These are phyloP conservation scores for Monopis laevigella DNA, from an alignment of 2,888 invertebrate genomes.

Conservation along the genomic window DNA sequence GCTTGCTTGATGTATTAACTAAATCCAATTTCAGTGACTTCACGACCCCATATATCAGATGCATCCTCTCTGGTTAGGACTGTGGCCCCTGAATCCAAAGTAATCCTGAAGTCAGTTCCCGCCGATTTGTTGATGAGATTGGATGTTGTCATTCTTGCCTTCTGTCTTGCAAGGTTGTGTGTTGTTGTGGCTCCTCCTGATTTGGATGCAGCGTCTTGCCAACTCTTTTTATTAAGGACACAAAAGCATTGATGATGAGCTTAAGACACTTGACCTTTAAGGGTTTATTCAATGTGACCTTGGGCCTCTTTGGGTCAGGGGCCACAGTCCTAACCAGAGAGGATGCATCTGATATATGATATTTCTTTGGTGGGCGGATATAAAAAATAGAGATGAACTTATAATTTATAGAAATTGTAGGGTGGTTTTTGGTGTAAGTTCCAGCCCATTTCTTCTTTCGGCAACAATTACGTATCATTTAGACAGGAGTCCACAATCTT, in stretches of 20 bases:
- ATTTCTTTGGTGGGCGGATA: slow-evolving; percentile 19
- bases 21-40: background rate
- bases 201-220: no score
- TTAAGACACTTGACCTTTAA: no score
- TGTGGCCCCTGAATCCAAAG: background rate
- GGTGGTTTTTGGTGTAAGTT: slow-evolving; percentile 15
- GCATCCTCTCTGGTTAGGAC: no score
- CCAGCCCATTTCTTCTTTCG: slow-evolving; percentile 13
- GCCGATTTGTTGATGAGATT: background rate
- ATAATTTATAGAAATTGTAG: slow-evolving; percentile 10
- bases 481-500: slow-evolving; percentile 1
- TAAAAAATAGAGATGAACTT: background rate
- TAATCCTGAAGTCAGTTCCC: background rate
- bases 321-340: no score
- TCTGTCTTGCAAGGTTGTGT: background rate
- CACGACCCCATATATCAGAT: no score
- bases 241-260: no score
- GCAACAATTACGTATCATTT: slow-evolving; percentile 13
- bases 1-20: background rate
- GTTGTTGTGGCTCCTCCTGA: no score
- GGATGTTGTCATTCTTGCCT: background rate
- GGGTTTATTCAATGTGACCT: no score
- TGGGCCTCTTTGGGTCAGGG: no score
- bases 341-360: no score
- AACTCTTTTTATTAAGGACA: no score